A percentile compares a stretch with the other conserved stretches of the same genome.
Evolutionary conservation across 2,888 invertebrate genomes (phyloP).

Genomic region (Lithophane semibrunnea): DNA sequence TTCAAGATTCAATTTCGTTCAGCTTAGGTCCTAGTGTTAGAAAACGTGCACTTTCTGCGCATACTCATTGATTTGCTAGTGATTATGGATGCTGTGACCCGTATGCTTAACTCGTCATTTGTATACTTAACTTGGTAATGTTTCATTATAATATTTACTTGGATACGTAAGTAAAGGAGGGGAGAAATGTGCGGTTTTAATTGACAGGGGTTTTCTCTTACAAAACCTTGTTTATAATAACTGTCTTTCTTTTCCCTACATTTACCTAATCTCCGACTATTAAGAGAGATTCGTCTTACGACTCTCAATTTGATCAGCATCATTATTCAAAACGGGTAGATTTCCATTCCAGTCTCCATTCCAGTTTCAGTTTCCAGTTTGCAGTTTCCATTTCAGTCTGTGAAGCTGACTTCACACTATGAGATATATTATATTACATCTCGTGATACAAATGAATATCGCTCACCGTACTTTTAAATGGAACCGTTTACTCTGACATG

Average conservation of each 20-base stretch:
- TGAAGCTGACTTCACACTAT: too few species aligned
- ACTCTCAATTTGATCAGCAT: too few species aligned
- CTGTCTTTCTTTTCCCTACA: not conserved
- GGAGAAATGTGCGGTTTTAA: not conserved
- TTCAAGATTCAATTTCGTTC: conserved; percentile 19
- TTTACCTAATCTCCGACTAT: too few species aligned
- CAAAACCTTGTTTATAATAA: not conserved
- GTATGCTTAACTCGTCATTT: conserved; percentile 48
- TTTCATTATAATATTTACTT: conserved; percentile 42
- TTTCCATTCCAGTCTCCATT: too few species aligned
- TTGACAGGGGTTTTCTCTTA: conserved; percentile 7
- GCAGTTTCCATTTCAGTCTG: too few species aligned
- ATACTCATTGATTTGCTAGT: conserved; percentile 53
- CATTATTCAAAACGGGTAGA: too few species aligned
- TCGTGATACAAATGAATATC: too few species aligned
- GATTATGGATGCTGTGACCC: conserved; percentile 64
- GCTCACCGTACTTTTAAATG: too few species aligned
- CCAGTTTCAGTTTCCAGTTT: too few species aligned
- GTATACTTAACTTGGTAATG: conserved; percentile 41
- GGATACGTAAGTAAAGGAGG: not conserved
- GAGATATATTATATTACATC: too few species aligned
- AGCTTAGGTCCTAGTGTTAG: conserved; percentile 29
- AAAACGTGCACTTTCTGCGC: conserved; percentile 55
- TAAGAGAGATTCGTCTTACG: too few species aligned
- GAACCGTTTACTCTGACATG: too few species aligned